These are phyloP conservation scores for Saimiri boliviensis DNA, from an alignment of 2,113 vertebrate species.

Conservation along the genomic window DNA sequence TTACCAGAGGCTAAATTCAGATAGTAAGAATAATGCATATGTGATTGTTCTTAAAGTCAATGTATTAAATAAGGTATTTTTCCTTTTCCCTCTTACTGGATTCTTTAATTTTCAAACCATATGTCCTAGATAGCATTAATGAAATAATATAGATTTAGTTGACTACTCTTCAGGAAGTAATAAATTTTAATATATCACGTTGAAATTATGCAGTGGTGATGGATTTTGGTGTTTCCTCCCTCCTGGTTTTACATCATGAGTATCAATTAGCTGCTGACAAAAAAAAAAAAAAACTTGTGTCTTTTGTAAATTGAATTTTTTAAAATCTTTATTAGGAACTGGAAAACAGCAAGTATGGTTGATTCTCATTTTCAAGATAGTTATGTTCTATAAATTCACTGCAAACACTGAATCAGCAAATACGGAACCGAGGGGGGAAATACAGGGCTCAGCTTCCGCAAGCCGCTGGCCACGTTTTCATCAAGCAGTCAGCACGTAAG, in stretches of 20 bases:
- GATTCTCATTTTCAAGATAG: background rate
- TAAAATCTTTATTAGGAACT: background rate
- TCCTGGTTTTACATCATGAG: background rate
- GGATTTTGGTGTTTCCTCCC: constrained; percentile 51
- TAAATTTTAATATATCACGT: constrained; percentile 61
- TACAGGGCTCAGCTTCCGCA: background rate
- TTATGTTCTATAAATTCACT: background rate
- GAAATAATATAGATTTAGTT: constrained; percentile 45
- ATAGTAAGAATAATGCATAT: constrained; percentile 35
- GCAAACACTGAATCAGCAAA: background rate
- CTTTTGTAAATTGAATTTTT: constrained; percentile 36
- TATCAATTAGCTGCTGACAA: background rate
- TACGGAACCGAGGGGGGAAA: background rate
- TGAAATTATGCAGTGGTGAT: constrained; percentile 49
- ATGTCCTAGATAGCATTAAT: constrained; percentile 40
- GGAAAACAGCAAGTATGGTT: background rate
- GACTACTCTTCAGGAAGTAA: constrained; percentile 53
- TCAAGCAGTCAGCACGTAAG: background rate
- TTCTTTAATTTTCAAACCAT: constrained; percentile 50
- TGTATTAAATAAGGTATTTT: constrained; percentile 47
- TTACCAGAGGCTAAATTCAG: background rate
- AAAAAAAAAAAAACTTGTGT: constrained; percentile 13
- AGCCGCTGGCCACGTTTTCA: background rate
- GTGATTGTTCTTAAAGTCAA: constrained; percentile 34
- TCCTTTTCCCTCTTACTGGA: background rate